A percentile compares a stretch with the other conserved stretches of the same genome.
Conservation (phyloP, 2,888 invertebrate genomes). For the Aspidiotus rigidus region DNA sequence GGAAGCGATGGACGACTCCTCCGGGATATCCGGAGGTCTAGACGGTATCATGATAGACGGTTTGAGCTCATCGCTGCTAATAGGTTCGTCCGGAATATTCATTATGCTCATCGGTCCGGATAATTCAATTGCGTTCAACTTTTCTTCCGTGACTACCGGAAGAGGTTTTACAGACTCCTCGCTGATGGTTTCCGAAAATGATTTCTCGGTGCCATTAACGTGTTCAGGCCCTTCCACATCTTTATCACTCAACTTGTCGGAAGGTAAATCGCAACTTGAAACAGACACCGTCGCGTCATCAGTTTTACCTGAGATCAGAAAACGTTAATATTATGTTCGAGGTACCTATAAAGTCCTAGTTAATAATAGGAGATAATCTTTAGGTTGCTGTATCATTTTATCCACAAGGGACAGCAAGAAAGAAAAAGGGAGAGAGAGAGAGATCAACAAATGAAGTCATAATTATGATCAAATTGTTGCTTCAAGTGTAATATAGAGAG, state of each 20-base stretch:
- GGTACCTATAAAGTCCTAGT: too few species aligned
- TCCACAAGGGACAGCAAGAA: too few species aligned
- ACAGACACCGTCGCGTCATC: background rate
- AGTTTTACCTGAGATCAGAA: background rate
- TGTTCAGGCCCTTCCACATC: background rate
- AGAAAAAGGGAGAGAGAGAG: too few species aligned
- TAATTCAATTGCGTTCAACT: background rate
- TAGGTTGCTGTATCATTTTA: too few species aligned
- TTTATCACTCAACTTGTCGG: background rate
- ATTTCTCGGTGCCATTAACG: background rate
- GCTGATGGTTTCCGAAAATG: background rate
- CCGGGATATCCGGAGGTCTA: background rate
- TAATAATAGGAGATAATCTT: too few species aligned
- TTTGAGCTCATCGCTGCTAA: constrained; percentile 6
- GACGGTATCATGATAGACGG: background rate
- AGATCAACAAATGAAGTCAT: too few species aligned
- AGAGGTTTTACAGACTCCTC: background rate
- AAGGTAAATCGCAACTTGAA: constrained; percentile 1
- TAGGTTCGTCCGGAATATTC: background rate
- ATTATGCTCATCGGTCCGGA: too few species aligned
- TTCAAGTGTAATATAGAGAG: too few species aligned
- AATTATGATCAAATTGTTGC: too few species aligned
- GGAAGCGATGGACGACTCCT: background rate
- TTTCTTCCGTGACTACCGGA: background rate
- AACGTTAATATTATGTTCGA: too few species aligned